A percentile compares a stretch with the other conserved stretches of the same genome.
These are phyloP conservation scores for Exephanes ischioxanthus DNA, from an alignment of 2,888 invertebrate genomes.

Conservation along the genomic window DNA sequence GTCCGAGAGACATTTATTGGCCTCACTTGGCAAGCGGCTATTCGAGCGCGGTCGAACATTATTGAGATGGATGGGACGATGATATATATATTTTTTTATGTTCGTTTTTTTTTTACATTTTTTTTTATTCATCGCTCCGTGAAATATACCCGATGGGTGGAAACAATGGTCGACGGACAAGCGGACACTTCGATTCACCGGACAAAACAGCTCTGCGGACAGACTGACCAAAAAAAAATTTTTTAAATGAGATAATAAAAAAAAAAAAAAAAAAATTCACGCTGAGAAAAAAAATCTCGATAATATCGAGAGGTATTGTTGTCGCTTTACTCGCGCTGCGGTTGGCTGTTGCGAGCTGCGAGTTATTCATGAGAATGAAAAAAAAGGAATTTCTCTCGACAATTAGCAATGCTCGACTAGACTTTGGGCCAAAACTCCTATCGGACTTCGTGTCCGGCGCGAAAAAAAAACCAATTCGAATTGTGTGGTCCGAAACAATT, in stretches of 20 bases:
- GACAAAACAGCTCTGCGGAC: background rate
- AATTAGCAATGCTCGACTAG: no score
- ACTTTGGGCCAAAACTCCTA: no score
- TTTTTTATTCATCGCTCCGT: background rate
- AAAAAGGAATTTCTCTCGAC: no score
- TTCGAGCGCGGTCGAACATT: background rate
- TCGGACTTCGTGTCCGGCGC: no score
- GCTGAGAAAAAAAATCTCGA: background rate
- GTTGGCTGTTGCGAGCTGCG: no score
- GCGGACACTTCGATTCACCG: conserved; percentile 13
- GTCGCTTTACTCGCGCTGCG: no score
- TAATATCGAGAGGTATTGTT: no score
- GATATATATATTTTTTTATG: background rate
- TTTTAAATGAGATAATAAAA: background rate
- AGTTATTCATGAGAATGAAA: no score
- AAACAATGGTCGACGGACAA: conserved; percentile 21
- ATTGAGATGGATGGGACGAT: background rate
- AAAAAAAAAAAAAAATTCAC: background rate
- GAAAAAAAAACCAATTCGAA: no score
- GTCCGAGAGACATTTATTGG: conserved; percentile 46
- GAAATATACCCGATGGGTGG: background rate
- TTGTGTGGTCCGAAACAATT: no score
- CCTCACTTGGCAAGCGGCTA: background rate
- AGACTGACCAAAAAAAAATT: background rate
- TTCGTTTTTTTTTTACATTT: background rate